These are phyloP conservation scores for Pseudorasbora parva DNA, from an alignment of 2,113 vertebrate genomes.

Conservation along the genomic window DNA sequence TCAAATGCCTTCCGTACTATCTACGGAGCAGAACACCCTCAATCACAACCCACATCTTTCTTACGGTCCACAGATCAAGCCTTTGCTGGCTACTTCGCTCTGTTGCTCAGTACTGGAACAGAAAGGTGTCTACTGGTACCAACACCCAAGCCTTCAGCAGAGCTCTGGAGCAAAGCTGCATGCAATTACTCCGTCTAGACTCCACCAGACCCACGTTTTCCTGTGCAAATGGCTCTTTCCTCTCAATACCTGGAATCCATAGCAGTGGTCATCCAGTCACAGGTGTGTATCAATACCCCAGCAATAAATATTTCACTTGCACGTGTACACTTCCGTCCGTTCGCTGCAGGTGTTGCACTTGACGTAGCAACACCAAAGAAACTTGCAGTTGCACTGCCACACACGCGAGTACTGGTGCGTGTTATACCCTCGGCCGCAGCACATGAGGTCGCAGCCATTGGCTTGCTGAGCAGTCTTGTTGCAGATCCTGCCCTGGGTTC, in stretches of 20 bases:
- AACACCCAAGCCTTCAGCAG: conserved; percentile 42
- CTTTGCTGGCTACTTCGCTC: conserved; percentile 9
- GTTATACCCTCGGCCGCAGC: conserved; percentile 93
- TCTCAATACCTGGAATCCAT: conserved; percentile 43
- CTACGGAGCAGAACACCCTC: conserved; percentile 53
- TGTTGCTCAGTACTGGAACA: conserved; percentile 56
- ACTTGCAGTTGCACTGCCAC: conserved; percentile 98
- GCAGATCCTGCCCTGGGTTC: conserved; percentile 91
- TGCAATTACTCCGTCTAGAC: conserved; percentile 29
- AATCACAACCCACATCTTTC: conserved; percentile 23
- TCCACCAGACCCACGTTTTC: conserved; percentile 5
- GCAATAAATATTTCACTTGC: conserved; percentile 82
- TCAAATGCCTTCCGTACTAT: conserved; percentile 32
- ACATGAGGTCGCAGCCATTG: conserved; percentile 94
- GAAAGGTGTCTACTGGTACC: conserved; percentile 65
- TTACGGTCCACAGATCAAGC: conserved; percentile 29
- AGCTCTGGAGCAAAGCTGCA: conserved; percentile 33
- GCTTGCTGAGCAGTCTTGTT: conserved; percentile 91
- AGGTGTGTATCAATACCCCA: conserved; percentile 35
- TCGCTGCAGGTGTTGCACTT: conserved; percentile 97
- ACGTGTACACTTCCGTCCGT: conserved; percentile 93
- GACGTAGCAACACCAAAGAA: conserved; percentile 97
- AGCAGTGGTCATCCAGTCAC: conserved; percentile 35
- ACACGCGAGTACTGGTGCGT: conserved; percentile 93
- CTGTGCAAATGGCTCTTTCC: conserved; percentile 44